Percentiles rank a stretch among this genome's conserved stretches.
phyloP scores from a whole-genome alignment of 2,797 vertebrate genomes.

The Argyrosomus regius region DNA sequence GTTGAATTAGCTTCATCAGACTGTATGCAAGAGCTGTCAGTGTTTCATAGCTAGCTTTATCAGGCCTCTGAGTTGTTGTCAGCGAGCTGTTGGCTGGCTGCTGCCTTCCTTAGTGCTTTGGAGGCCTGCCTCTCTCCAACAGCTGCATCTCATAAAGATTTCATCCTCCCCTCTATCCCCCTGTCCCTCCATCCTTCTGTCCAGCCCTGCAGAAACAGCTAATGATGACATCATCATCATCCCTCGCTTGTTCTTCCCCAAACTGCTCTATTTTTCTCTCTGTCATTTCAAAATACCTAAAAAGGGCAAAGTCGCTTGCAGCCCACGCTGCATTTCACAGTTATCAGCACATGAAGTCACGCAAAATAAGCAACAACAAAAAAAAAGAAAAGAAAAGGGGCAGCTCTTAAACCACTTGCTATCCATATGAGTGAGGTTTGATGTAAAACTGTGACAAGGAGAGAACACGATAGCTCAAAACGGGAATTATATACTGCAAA shows the following conservation, averaged over 20 bases:
- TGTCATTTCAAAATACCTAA: constrained; percentile 77
- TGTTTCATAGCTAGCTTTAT: constrained; percentile 39
- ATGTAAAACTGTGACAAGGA: constrained; percentile 15
- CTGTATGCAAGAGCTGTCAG: constrained; percentile 46
- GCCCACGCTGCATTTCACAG: constrained; percentile 33
- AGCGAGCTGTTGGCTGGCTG: constrained; percentile 50
- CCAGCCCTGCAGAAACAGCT: constrained; percentile 73
- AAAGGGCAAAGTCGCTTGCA: constrained; percentile 68
- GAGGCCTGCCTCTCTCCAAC: constrained; percentile 71
- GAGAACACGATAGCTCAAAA: constrained; percentile 25
- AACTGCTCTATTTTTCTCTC: constrained; percentile 53
- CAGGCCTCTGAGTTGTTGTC: constrained; percentile 57
- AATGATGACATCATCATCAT: constrained; percentile 84
- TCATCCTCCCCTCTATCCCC: constrained; percentile 67
- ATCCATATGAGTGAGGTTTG: constrained; percentile 23
- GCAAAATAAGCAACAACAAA: constrained; percentile 4
- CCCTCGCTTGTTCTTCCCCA: constrained; percentile 59
- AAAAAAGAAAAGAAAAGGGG: constrained; percentile 32
- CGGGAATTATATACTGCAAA: constrained; percentile 34
- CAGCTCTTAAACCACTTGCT: constrained; percentile 13
- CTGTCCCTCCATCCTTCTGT: constrained; percentile 61
- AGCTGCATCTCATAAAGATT: constrained; percentile 88
- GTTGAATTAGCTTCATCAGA: constrained; percentile 25
- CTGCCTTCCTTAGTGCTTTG: constrained; percentile 43
- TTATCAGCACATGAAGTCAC: constrained; percentile 36